Conservation (phyloP, 2,113 vertebrate species). For the Odocoileus hemionus region DNA sequence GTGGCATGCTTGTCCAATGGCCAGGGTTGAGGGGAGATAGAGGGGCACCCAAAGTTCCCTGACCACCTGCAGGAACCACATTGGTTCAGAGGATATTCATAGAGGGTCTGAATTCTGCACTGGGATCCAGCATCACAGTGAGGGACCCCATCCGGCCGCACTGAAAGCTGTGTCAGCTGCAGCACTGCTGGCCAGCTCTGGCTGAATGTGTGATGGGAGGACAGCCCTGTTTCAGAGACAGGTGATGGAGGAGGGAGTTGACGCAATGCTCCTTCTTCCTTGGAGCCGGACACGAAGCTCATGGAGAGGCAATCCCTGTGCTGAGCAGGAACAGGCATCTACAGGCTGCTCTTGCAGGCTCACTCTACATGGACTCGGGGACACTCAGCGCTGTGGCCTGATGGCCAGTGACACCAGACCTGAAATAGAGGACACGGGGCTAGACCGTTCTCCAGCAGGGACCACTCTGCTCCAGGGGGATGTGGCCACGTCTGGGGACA, state of each 20-base stretch:
- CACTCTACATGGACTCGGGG: background rate
- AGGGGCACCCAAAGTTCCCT: background rate
- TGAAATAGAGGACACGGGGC: no score
- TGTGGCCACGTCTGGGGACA: background rate
- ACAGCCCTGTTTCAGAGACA: background rate
- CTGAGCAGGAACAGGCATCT: accelerated
- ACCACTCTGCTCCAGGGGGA: accelerated
- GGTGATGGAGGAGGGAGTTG: no score
- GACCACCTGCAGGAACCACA: accelerated
- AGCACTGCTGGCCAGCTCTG: background rate
- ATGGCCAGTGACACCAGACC: background rate
- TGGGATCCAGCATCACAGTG: no score
- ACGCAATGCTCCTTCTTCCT: accelerated
- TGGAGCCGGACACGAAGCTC: accelerated
- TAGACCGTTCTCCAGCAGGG: no score
- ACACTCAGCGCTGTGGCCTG: accelerated
- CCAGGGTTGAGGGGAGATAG: background rate
- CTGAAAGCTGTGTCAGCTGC: accelerated
- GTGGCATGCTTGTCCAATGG: accelerated
- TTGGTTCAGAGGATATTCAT: accelerated
- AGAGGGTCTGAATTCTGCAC: background rate
- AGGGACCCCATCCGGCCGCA: accelerated
- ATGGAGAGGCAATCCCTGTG: accelerated
- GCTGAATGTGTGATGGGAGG: background rate
- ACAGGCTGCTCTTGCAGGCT: accelerated